Evolutionary conservation across 2,797 vertebrate genomes (phyloP).

Genomic region (Sebastes cheni): DNA sequence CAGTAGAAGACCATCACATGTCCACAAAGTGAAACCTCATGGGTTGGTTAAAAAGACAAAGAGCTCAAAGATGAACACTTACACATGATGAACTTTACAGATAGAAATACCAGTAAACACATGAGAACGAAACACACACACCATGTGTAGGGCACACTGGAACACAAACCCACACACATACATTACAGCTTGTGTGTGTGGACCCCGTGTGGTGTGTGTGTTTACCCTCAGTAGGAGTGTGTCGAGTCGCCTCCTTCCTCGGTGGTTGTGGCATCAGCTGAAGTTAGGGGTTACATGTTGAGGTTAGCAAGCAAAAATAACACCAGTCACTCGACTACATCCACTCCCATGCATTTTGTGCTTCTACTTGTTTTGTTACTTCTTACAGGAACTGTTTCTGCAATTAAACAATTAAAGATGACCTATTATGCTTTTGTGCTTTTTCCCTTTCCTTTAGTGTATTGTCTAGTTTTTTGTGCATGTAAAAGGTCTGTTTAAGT

Average conservation of each 20-base stretch:
- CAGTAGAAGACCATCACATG: neutral
- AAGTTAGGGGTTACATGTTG: slow-evolving; percentile 49
- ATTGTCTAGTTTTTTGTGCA: too few relatives aligned
- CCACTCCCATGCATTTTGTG: neutral
- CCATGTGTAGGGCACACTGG: neutral
- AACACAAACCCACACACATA: slow-evolving; percentile 12
- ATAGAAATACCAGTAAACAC: neutral
- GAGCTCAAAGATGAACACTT: neutral
- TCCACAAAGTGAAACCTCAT: neutral
- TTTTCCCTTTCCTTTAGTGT: too few relatives aligned
- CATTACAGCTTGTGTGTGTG: slow-evolving; percentile 9
- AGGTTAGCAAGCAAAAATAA: slow-evolving; percentile 27
- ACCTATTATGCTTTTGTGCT: neutral
- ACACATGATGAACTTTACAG: neutral
- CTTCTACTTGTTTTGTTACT: neutral
- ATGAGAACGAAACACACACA: neutral
- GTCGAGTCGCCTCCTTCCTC: slow-evolving; percentile 20
- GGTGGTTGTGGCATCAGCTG: slow-evolving; percentile 24
- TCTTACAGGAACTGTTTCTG: neutral
- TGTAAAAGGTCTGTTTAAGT: too few relatives aligned
- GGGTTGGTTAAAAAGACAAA: neutral
- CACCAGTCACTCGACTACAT: neutral
- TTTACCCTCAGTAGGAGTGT: slow-evolving; percentile 50
- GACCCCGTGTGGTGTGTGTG: slow-evolving; percentile 6
- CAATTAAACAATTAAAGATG: neutral